These are phyloP conservation scores for Podarcis muralis DNA, from an alignment of 2,113 vertebrate genomes.

Conservation along the genomic window DNA sequence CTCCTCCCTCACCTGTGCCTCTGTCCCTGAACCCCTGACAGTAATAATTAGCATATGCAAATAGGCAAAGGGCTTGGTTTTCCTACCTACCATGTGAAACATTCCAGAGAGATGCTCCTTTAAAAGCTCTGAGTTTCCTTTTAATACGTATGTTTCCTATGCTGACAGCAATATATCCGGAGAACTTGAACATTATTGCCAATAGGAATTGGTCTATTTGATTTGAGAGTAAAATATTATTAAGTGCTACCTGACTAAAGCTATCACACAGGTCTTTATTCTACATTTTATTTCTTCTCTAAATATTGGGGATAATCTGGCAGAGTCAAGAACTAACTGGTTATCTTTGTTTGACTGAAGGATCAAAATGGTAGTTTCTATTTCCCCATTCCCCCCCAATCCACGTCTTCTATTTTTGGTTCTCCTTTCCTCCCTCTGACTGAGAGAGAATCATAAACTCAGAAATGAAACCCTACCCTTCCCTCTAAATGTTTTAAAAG, in stretches of 20 bases:
- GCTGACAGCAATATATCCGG: not conserved
- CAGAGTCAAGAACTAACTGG: not conserved
- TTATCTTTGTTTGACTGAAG: not conserved
- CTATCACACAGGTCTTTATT: not conserved
- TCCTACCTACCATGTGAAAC: not conserved
- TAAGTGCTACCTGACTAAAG: not conserved
- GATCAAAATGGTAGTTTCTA: too few species aligned
- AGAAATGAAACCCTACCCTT: too few species aligned
- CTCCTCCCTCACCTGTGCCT: too few species aligned
- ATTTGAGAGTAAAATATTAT: not conserved
- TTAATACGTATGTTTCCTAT: not conserved
- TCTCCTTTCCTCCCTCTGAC: too few species aligned
- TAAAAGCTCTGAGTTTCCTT: not conserved
- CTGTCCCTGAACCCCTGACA: too few species aligned
- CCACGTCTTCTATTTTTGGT: too few species aligned
- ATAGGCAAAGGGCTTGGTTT: not conserved
- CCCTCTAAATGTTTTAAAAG: too few species aligned
- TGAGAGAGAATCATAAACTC: too few species aligned
- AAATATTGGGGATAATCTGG: not conserved
- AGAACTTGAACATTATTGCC: not conserved
- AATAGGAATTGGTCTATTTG: not conserved
- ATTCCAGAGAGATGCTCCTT: not conserved
- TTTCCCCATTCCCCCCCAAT: too few species aligned
- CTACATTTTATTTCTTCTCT: not conserved
- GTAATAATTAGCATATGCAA: not conserved